Evolutionary conservation across 1,140 invertebrate genomes (phyloP), one percentile per base, ranked within the genome.

Genomic region (Dendroctonus valens): DNA sequence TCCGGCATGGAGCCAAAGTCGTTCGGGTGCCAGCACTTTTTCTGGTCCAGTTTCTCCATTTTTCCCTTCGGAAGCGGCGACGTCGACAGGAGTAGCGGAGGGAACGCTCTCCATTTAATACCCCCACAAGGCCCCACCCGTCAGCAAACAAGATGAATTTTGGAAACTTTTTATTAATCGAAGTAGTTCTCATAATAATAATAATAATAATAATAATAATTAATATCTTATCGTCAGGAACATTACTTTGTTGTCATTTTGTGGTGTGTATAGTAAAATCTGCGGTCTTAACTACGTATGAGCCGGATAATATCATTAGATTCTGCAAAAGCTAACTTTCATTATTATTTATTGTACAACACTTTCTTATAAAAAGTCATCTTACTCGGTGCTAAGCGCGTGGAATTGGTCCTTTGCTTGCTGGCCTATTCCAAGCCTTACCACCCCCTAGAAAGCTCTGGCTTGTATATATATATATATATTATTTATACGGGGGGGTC

Each of bases 261-360:
- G n/a, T n/a, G n/a, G n/a, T n/a, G n/a, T n/a, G n/a, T 57, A 60
- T 67, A 40, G 61, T 67, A 67, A 67, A 67, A 67, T 60, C 44
- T 67, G 55, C 50, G 53, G 50, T 42, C 12, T 51, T 60, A 67
- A 54, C 57, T 61, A 67, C 58, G 58, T 59, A 48, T 60, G 50
- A 12, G 49, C 49, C 64, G 14, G 50, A 51, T 59, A 60, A 54
- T 61, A 60, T 67, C 51, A 61, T 49, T 60, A 59, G 46, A n/a
- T 57, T 67, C 48, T 67, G 65, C 65, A 67, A 67, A 67, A 67
- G 65, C 65, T 67, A 67, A 54, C 39, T 60, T 65, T 61, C 55
- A 67, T 60, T n/a, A n/a, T n/a, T n/a, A n/a, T n/a, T n/a, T n/a
- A n/a, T n/a, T 67, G 58, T 67, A 67, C 65, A 67, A 67, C 65